Percentiles rank a stretch among this genome's conserved stretches.
Conservation (phyloP, 2,888 invertebrate species). For the Brenthis daphne region DNA sequence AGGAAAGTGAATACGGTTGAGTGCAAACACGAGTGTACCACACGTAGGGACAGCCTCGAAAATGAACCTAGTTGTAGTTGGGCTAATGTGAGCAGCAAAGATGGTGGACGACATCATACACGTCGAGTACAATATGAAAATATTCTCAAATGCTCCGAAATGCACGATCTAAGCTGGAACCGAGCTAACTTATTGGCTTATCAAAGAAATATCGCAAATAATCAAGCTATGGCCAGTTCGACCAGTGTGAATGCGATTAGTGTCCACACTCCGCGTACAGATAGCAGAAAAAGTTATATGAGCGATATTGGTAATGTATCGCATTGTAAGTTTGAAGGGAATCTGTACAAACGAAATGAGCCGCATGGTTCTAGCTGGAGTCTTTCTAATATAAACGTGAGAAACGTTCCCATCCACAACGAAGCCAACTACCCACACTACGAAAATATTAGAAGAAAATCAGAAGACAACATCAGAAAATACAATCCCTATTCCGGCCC, state of each 20-base stretch:
- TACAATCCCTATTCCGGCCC: conserved; percentile 5
- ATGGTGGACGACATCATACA: not conserved
- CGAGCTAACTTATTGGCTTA: conserved; percentile 13
- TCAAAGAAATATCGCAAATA: conserved; percentile 2
- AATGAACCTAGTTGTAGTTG: conserved; percentile 5
- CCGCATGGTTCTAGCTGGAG: conserved; percentile 31
- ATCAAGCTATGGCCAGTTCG: conserved; percentile 12
- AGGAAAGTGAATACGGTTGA: not conserved
- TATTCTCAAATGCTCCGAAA: not conserved
- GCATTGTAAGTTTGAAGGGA: conserved; percentile 17
- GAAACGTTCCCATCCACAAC: not conserved
- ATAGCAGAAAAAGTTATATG: conserved; percentile 6
- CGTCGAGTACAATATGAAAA: not conserved
- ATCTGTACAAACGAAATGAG: conserved; percentile 19
- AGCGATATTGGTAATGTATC: conserved; percentile 7
- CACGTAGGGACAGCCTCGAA: not conserved
- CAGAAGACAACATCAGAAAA: conserved; percentile 31
- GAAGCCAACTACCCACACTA: conserved; percentile 8
- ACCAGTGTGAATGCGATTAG: conserved; percentile 5
- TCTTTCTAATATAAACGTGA: conserved; percentile 19
- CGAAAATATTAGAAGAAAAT: conserved; percentile 26
- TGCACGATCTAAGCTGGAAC: conserved; percentile 11
- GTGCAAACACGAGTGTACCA: not conserved
- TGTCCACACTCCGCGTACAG: not conserved
- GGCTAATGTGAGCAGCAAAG: not conserved